Base-by-base conservation (phyloP, 2,888 invertebrate genomes). In the Sinotaia quadrata region DNA sequence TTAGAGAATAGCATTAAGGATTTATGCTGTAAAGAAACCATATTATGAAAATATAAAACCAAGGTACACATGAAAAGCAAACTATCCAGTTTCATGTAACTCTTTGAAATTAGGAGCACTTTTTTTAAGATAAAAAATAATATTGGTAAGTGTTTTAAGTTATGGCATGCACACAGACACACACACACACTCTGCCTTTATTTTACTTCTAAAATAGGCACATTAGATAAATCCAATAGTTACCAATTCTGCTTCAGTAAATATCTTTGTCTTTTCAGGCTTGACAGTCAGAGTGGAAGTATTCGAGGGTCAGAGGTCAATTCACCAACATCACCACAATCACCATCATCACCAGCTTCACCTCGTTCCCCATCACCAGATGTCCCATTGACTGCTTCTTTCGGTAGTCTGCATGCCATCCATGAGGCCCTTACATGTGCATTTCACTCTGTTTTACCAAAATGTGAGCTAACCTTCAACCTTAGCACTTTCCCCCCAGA, bases 281-380 rank as follows among this genome's bases (percentile, higher is more conserved):
- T 97, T 94, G 97, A 97, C 89, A 95, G 95, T 72, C 92, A 94
- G 75, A 97, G 96, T 74, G 97, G 97, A 65, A 96, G 96, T 88
- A 91, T 97, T 75, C 91, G 93, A 77, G 96, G 95, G 85, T 96
- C 96, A 82, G 95, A 96, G 88, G 95, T 96, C 7, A 94, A 94
- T 58, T 96, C 96, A 0, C 97, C 96, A 0, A 91, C 91, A 31
- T 94, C 95, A 0, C 95, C 87, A 4, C 75, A 75, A 56, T 85
- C 85, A 10, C 84, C 86, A 4, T 74, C 60, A 7, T 84, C 84
- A 2, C 85, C 82, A 2, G 67, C 76, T 18, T 81, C 81, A 15
- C 83, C 81, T 18, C 54, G 66, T 10, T 52, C 72, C 41, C 67
- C 67, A 18, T 49, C 54, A 8, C 67, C 77, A 15, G 56, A 65